These are phyloP conservation scores for Anolis carolinensis DNA, from an alignment of 2,113 vertebrate species.

Conservation along the genomic window DNA sequence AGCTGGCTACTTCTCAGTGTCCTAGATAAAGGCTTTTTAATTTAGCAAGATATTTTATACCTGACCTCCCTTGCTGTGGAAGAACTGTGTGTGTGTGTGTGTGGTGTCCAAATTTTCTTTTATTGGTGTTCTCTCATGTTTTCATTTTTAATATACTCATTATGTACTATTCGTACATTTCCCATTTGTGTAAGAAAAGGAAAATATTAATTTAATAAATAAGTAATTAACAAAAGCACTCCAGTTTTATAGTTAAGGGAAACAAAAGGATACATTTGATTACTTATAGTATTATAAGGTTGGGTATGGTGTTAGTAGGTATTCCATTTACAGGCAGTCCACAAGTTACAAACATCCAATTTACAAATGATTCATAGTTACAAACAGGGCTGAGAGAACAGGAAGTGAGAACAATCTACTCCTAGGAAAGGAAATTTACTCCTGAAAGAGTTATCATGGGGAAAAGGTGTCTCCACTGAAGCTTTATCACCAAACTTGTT, in stretches of 20 bases:
- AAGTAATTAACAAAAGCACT: not conserved
- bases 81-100: not conserved
- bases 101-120: too few relatives aligned
- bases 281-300: not conserved
- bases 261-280: slow-evolving; percentile 4
- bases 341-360: too few relatives aligned
- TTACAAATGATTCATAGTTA: too few relatives aligned
- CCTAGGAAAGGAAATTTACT: too few relatives aligned
- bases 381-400: too few relatives aligned
- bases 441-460: too few relatives aligned
- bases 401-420: too few relatives aligned
- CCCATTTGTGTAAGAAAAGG: not conserved
- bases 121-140: too few relatives aligned
- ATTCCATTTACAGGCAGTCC: not conserved
- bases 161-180: too few relatives aligned
- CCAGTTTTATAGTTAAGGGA: not conserved
- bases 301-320: slow-evolving; percentile 25
- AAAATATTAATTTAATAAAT: not conserved
- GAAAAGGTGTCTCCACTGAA: too few relatives aligned
- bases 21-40: not conserved
- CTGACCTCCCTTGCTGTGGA: not conserved
- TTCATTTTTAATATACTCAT: too few relatives aligned
- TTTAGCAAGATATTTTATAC: not conserved
- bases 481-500: too few relatives aligned
- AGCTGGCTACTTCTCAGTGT: not conserved